Evolutionary conservation across 2,888 invertebrate species (phyloP).

Genomic region (Hydriomena furcata): DNA sequence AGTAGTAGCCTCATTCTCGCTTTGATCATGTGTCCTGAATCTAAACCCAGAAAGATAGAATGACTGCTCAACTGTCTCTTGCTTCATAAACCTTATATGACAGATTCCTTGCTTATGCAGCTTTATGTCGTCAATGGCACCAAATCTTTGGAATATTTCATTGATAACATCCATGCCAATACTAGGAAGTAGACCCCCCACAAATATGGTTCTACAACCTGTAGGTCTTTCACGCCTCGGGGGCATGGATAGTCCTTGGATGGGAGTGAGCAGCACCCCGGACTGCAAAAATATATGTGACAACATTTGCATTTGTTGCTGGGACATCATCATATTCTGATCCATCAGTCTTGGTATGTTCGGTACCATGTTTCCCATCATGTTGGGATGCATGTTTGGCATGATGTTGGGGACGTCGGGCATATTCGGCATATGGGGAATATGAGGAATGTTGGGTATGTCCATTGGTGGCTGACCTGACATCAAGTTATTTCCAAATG

Average conservation of each 20-base stretch:
- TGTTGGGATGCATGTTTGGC: conserved; percentile 40
- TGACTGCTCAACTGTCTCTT: conserved; percentile 91
- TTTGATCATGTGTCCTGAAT: conserved; percentile 88
- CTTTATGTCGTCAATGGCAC: conserved; percentile 71
- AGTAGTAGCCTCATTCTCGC: conserved; percentile 87
- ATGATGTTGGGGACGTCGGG: conserved; percentile 36
- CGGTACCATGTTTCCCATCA: conserved; percentile 57
- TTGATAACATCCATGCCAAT: conserved; percentile 91
- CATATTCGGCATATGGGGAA: conserved; percentile 40
- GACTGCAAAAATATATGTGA: conserved; percentile 84
- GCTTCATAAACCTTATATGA: conserved; percentile 93
- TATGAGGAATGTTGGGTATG: conserved; percentile 40
- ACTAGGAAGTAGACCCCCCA: conserved; percentile 95
- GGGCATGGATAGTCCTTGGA: conserved; percentile 85
- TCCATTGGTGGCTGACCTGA: conserved; percentile 44
- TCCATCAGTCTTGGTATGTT: conserved; percentile 77
- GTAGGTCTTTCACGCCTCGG: conserved; percentile 23
- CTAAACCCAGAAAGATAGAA: conserved; percentile 92
- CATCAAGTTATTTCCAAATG: conserved; percentile 42
- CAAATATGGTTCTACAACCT: conserved; percentile 95
- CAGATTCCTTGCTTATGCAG: conserved; percentile 96
- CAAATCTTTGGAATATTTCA: conserved; percentile 93
- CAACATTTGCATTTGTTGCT: conserved; percentile 47
- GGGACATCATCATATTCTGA: conserved; percentile 80
- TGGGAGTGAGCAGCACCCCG: conserved; percentile 92